Evolutionary conservation across 2,888 invertebrate species (phyloP).

Genomic region (Choristoneura rosaceana): DNA sequence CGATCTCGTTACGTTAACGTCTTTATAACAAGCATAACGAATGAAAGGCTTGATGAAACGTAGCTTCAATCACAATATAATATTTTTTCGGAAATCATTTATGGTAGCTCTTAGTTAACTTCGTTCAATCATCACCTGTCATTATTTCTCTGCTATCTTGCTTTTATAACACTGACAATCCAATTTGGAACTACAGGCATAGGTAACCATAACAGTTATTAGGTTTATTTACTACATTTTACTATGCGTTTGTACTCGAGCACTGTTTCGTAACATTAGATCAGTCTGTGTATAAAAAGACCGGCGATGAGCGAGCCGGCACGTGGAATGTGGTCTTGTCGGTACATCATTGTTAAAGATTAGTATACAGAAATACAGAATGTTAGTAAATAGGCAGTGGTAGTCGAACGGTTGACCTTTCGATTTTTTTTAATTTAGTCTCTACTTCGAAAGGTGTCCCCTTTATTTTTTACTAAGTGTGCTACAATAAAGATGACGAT

Average conservation of each 20-base stretch:
- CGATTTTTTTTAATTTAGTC: neutral
- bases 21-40: conserved; percentile 7
- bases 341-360: conserved; percentile 59
- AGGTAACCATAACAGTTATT: neutral
- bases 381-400: conserved; percentile 4
- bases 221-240: conserved; percentile 7
- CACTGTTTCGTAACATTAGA: conserved; percentile 48
- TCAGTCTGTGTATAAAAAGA: conserved; percentile 51
- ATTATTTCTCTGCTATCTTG: neutral
- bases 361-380: conserved; percentile 50
- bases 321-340: conserved; percentile 72
- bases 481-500: neutral
- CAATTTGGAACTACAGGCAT: neutral
- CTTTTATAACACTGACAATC: neutral
- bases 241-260: conserved; percentile 5
- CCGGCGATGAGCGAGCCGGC: conserved; percentile 51
- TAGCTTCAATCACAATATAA: neutral
- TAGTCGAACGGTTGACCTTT: neutral
- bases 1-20: conserved; percentile 12
- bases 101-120: too few species aligned
- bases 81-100: too few species aligned
- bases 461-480: too few species aligned
- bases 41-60: neutral
- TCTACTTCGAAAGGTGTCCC: neutral
- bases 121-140: neutral